Percentiles rank a stretch among this genome's conserved stretches.
phyloP scores from a whole-genome alignment of 2,888 invertebrate species.

The Mechanitis mazaeus region DNA sequence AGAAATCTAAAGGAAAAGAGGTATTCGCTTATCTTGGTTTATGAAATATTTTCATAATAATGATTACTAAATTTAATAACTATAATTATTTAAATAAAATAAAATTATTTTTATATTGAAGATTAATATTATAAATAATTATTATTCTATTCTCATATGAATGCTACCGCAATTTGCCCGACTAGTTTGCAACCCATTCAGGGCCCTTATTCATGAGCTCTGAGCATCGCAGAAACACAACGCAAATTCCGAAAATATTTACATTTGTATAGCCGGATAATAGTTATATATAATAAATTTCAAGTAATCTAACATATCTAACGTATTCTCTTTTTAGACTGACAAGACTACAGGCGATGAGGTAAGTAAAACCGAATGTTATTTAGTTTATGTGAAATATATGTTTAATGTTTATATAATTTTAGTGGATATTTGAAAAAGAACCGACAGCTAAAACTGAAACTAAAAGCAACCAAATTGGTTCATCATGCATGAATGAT shows the following conservation, averaged over 20 bases:
- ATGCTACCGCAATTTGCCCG: too few relatives aligned
- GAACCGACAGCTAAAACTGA: constrained; percentile 32
- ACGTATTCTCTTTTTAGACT: constrained; percentile 39
- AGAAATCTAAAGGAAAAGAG: constrained; percentile 2
- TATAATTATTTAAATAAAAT: too few relatives aligned
- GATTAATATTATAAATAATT: too few relatives aligned
- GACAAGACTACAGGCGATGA: constrained; percentile 39
- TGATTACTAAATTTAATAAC: too few relatives aligned
- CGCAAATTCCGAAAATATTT: too few relatives aligned
- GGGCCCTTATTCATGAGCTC: too few relatives aligned
- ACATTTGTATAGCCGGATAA: too few relatives aligned
- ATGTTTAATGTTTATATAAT: constrained; percentile 12
- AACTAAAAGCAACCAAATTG: constrained; percentile 42
- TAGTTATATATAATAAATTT: too few relatives aligned
- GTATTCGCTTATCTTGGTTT: neutral
- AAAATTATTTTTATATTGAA: too few relatives aligned
- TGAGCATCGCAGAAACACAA: too few relatives aligned
- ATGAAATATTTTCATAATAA: neutral
- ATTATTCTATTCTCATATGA: too few relatives aligned
- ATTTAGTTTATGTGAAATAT: neutral
- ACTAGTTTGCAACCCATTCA: too few relatives aligned
- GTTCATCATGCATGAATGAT: constrained; percentile 33
- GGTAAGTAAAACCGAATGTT: constrained; percentile 16
- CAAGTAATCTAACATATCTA: neutral
- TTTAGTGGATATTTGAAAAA: constrained; percentile 39